These are phyloP conservation scores for Aromia moschata DNA, from an alignment of 2,888 invertebrate genomes.

Conservation along the genomic window DNA sequence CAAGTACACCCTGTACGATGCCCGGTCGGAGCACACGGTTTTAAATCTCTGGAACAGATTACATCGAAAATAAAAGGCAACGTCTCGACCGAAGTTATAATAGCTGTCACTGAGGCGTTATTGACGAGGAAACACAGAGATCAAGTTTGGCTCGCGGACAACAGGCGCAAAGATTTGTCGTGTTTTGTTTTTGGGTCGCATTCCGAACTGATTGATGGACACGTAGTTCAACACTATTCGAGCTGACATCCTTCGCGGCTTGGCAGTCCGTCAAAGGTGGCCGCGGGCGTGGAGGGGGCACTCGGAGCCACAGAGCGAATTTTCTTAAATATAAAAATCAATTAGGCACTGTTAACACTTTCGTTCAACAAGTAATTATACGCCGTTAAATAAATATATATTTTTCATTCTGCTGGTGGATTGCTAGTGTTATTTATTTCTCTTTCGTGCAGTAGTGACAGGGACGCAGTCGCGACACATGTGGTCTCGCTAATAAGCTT, in stretches of 20 bases:
- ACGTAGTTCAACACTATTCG: constrained; percentile 35
- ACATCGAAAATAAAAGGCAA: constrained; percentile 8
- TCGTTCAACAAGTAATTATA: constrained; percentile 10
- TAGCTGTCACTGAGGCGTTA: constrained; percentile 38
- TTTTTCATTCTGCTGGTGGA: background rate
- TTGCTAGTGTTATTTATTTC: too few species aligned
- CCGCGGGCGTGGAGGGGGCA: background rate
- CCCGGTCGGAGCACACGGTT: background rate
- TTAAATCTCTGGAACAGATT: background rate
- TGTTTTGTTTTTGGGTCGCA: constrained; percentile 53
- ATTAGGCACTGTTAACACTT: constrained; percentile 8
- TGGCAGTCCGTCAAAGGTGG: constrained; percentile 41
- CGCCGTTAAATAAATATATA: background rate
- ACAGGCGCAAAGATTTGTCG: constrained; percentile 49
- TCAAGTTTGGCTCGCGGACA: constrained; percentile 44
- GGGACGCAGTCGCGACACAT: too few species aligned
- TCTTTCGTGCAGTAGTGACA: too few species aligned
- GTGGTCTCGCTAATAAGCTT: too few species aligned
- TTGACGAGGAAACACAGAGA: constrained; percentile 42
- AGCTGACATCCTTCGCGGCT: constrained; percentile 34
- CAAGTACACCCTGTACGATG: background rate
- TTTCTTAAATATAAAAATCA: constrained; percentile 13
- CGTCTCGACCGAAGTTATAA: constrained; percentile 18
- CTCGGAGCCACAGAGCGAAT: background rate
- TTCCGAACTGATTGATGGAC: constrained; percentile 53